Evolutionary conservation across 2,888 invertebrate species (phyloP).

Genomic region (Hirtodrosophila alboralis): DNA sequence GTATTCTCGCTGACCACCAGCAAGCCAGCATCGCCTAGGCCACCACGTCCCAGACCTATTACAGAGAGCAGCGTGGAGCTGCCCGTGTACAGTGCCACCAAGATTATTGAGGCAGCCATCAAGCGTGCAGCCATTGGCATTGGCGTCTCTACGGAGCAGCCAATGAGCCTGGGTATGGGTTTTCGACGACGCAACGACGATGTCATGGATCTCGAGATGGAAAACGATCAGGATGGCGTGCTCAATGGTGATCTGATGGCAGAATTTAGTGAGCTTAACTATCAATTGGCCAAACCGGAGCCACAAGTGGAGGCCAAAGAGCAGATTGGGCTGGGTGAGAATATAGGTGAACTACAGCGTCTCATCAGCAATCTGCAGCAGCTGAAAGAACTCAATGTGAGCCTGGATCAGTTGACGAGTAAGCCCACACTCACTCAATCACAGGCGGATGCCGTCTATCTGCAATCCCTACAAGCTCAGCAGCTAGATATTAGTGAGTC

Average conservation of each 20-base stretch:
- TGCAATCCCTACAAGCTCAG: constrained; percentile 65
- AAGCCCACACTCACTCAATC: constrained; percentile 66
- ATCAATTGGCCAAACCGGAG: constrained; percentile 77
- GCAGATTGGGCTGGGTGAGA: constrained; percentile 82
- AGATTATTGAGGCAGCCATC: constrained; percentile 81
- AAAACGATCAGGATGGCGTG: constrained; percentile 41
- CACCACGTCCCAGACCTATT: constrained; percentile 60
- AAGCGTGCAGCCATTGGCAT: constrained; percentile 79
- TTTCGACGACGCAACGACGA: constrained; percentile 73
- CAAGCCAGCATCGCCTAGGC: constrained; percentile 65
- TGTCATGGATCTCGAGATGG: constrained; percentile 34
- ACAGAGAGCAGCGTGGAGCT: constrained; percentile 76
- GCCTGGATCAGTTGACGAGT: constrained; percentile 28
- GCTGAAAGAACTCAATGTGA: constrained; percentile 79
- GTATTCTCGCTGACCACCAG: constrained; percentile 80
- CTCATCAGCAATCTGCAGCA: constrained; percentile 84
- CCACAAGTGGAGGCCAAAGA: constrained; percentile 14
- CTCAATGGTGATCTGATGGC: constrained; percentile 73
- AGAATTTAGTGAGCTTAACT: constrained; percentile 79
- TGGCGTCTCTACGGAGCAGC: constrained; percentile 76
- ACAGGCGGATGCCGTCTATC: constrained; percentile 74
- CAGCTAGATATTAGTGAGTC: constrained; percentile 54
- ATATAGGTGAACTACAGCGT: constrained; percentile 84
- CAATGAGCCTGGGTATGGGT: constrained; percentile 49
- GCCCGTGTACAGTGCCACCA: constrained; percentile 81